phyloP scores from a whole-genome alignment of 2,797 vertebrate genomes.

The Pangasius mekongensis region DNA sequence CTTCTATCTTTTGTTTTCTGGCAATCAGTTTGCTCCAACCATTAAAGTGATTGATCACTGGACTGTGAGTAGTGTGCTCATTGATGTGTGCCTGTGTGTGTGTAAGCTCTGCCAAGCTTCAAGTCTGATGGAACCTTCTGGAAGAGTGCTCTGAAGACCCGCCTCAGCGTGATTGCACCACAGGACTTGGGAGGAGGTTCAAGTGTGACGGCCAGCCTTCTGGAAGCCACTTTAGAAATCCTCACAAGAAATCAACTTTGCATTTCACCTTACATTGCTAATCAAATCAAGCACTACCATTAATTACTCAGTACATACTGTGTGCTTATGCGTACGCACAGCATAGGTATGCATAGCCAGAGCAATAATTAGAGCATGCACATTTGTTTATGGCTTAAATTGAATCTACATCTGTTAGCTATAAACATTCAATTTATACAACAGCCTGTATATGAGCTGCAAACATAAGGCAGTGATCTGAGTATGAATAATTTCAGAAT shows the following conservation, averaged over 20 bases:
- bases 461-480: background rate
- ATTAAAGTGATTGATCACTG: slow-evolving; percentile 37
- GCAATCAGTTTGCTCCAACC: slow-evolving; percentile 26
- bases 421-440: background rate
- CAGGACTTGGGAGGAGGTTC: slow-evolving; percentile 52
- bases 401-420: background rate
- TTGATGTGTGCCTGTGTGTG: slow-evolving; percentile 51
- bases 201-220: slow-evolving; percentile 46
- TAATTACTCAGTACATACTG: background rate
- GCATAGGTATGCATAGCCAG: background rate
- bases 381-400: background rate
- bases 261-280: slow-evolving; percentile 21
- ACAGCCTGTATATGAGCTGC: slow-evolving; percentile 3
- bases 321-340: background rate
- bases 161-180: slow-evolving; percentile 42
- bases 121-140: slow-evolving; percentile 57
- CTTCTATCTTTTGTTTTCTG: slow-evolving; percentile 19
- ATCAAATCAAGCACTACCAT: slow-evolving; percentile 8
- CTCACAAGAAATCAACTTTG: slow-evolving; percentile 40
- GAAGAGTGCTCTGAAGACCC: slow-evolving; percentile 51
- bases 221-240: slow-evolving; percentile 34
- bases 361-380: slow-evolving; percentile 25
- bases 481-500: slow-evolving; percentile 3
- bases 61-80: slow-evolving; percentile 32
- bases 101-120: slow-evolving; percentile 49